A percentile compares a stretch with the other conserved stretches of the same genome.
phyloP scores from a whole-genome alignment of 2,888 invertebrate species.

The Rapana venosa region DNA sequence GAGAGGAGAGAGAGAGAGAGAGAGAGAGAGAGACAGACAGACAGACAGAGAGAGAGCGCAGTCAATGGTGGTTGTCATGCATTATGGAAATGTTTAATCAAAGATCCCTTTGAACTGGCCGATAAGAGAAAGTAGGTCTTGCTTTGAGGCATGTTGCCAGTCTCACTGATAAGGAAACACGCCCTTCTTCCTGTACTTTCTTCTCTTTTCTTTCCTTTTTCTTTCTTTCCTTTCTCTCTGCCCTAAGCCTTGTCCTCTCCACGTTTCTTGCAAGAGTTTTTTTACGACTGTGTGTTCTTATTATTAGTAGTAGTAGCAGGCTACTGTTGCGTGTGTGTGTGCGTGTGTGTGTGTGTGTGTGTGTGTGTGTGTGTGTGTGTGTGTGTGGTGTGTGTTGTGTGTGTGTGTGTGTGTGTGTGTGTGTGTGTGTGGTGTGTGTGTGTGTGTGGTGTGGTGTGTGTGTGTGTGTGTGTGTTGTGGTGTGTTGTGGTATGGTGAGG shows the following conservation, averaged over 20 bases:
- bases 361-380: slow-evolving; percentile 19
- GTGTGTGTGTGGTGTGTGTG: too few species aligned
- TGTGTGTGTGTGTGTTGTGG: too few species aligned
- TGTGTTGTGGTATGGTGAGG: too few species aligned
- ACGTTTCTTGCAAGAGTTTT: neutral
- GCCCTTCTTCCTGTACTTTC: too few species aligned
- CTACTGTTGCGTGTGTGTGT: slow-evolving; percentile 1
- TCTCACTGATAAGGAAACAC: neutral
- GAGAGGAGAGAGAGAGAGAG: slow-evolving; percentile 7
- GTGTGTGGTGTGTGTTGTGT: too few species aligned
- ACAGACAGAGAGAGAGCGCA: slow-evolving; percentile 5
- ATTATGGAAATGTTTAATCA: slow-evolving; percentile 18
- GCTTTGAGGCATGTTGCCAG: neutral
- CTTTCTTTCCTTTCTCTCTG: neutral
- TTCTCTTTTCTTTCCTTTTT: too few species aligned
- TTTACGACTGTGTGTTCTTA: neutral
- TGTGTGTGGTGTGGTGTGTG: too few species aligned
- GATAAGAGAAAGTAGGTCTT: neutral
- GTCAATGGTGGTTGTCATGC: slow-evolving; percentile 15
- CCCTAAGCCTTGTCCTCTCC: neutral
- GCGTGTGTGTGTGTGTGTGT: slow-evolving; percentile 13
- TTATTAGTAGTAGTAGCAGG: neutral
- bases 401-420: too few species aligned
- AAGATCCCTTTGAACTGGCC: slow-evolving; percentile 12
- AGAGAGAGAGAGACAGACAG: slow-evolving; percentile 23